Evolutionary conservation across 1,140 invertebrate genomes (phyloP), one percentile per base, ranked within the genome.

Genomic region (Bemisia tabaci): DNA sequence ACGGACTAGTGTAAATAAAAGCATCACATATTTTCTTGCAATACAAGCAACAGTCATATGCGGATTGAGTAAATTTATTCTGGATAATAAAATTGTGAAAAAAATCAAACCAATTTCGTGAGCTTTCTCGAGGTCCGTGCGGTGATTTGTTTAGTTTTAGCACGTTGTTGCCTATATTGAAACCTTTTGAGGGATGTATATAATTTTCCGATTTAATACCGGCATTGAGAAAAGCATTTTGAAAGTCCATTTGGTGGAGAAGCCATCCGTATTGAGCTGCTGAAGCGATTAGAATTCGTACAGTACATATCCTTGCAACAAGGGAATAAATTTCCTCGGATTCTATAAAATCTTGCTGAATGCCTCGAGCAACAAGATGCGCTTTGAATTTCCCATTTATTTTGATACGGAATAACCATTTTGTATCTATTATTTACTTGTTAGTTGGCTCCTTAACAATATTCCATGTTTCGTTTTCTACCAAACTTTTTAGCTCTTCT

Each of bases 151-250:
- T 69, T 1, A 74, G 62, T 58, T 65, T 65, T 23, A 67, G 71
- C 22, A 60, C 58, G 2, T 59, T 59, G 1, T 58, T 23, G 2
- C 11, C 11, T 2, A 61, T 63, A 1, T 65, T 23, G 26, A 70
- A 68, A 12, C 61, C 59, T 65, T 71, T 66, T n/a, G 74, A 73
- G 58, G 70, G 70, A 33, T 73, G 59, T 72, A 76, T 74, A 61
- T 70, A 75, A 2, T 74, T 61, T 39, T 69, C 68, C 59, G 70
- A 68, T n/a, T 73, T 66, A 17, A 76, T 60, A 17, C 67, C 48
- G 9, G 70, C 72, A 65, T 76, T 72, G 1, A 76, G 68, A 68
- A 70, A 73, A 0, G 73, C 73, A 12, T 71, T 74, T 26, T 66
- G 68, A 1, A 74, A 58, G 65, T 74, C 73, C 59, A 70, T 63